Evolutionary conservation across 2,113 vertebrate species (phyloP).

Genomic region (Danionella cerebrum): DNA sequence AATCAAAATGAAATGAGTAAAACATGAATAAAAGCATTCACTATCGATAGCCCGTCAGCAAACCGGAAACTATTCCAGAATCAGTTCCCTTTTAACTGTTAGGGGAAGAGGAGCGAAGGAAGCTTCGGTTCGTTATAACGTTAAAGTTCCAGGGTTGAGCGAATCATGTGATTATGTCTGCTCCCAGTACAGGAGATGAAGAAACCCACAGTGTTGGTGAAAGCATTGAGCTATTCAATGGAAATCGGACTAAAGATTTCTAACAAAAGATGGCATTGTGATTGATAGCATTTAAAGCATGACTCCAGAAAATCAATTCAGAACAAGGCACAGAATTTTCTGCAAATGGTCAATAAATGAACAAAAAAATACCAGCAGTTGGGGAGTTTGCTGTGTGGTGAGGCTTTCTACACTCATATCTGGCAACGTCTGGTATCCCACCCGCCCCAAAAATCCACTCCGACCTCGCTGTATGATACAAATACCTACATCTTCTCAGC

Average conservation of each 20-base stretch:
- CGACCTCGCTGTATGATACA: conserved; percentile 56
- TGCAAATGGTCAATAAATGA: conserved; percentile 81
- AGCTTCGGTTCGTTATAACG: conserved; percentile 34
- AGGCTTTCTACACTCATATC: conserved; percentile 83
- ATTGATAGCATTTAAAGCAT: conserved; percentile 44
- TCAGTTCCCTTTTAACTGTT: not conserved
- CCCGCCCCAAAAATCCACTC: conserved; percentile 41
- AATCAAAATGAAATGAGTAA: conserved; percentile 32
- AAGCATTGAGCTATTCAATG: conserved; percentile 47
- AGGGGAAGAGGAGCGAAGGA: not conserved
- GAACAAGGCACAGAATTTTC: conserved; percentile 99
- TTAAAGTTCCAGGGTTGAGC: conserved; percentile 42
- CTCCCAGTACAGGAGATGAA: conserved; percentile 63
- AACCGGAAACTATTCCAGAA: conserved; percentile 10
- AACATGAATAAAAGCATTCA: not conserved
- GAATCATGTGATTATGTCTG: conserved; percentile 51
- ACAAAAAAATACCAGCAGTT: conserved; percentile 73
- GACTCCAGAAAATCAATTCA: conserved; percentile 60
- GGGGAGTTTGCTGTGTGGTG: conserved; percentile 80
- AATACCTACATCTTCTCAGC: conserved; percentile 28
- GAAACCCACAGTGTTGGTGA: conserved; percentile 48
- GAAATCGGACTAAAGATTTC: conserved; percentile 55
- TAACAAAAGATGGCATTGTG: conserved; percentile 31
- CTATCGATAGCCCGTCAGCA: conserved; percentile 29
- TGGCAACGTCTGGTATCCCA: conserved; percentile 54